phyloP scores from a whole-genome alignment of 2,888 invertebrate genomes.

The Slavum lentiscoides region DNA sequence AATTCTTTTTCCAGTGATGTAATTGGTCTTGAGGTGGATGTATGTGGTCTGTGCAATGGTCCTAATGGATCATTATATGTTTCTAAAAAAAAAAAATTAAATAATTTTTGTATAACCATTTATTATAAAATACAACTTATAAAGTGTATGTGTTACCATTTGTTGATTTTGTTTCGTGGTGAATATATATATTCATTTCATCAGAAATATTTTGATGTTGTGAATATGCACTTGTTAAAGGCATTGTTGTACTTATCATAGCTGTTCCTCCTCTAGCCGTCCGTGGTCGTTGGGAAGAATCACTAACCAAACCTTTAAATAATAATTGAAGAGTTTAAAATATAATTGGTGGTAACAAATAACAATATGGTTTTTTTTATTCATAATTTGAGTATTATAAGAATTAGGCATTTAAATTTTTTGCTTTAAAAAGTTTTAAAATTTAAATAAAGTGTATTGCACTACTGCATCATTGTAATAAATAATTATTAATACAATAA shows the following conservation, averaged over 20 bases:
- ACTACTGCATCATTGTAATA: too few relatives aligned
- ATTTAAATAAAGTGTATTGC: not conserved
- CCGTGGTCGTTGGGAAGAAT: constrained; percentile 42
- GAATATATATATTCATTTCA: constrained; percentile 39
- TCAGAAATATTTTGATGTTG: constrained; percentile 31
- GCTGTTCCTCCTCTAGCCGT: constrained; percentile 46
- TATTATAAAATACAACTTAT: not conserved
- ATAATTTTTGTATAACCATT: not conserved
- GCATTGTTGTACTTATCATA: constrained; percentile 25
- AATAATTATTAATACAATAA: not conserved
- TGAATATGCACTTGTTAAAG: constrained; percentile 48
- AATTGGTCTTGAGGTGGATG: constrained; percentile 64
- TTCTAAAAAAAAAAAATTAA: constrained; percentile 13
- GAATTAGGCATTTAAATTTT: too few relatives aligned
- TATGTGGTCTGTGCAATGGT: constrained; percentile 64
- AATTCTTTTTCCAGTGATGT: constrained; percentile 67
- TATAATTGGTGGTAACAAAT: too few relatives aligned
- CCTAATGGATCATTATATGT: constrained; percentile 66
- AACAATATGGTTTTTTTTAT: too few relatives aligned
- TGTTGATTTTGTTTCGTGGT: constrained; percentile 24
- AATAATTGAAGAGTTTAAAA: not conserved
- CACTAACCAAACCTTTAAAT: not conserved
- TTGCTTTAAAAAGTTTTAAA: too few relatives aligned
- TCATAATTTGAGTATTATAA: too few relatives aligned
- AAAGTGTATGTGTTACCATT: constrained; percentile 16